These are phyloP conservation scores for Haliaeetus leucogaster DNA, from an alignment of 2,113 vertebrate species.

Conservation along the genomic window DNA sequence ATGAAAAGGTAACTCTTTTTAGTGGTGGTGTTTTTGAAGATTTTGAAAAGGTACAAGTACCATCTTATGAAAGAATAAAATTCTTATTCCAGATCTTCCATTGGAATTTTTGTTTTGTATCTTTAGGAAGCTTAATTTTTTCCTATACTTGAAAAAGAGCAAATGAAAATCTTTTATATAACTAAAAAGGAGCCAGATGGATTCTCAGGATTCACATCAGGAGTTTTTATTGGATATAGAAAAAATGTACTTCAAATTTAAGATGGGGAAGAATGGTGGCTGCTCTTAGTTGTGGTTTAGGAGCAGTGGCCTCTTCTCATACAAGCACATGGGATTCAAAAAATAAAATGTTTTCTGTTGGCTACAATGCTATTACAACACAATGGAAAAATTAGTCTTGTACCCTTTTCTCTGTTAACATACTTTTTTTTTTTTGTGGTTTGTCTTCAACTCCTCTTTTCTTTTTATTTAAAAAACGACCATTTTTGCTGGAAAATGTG, in stretches of 20 bases:
- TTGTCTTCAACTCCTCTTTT: neutral
- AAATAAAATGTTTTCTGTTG: neutral
- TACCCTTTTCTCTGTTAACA: neutral
- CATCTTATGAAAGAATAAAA: neutral
- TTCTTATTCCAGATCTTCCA: neutral
- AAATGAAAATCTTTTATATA: neutral
- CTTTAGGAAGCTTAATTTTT: neutral
- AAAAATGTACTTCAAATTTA: neutral
- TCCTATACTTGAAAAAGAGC: neutral
- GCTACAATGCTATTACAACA: neutral
- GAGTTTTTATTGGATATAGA: neutral
- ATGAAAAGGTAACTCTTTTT: constrained; percentile 87
- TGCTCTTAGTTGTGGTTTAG: neutral
- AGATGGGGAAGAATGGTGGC: neutral
- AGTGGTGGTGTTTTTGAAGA: neutral
- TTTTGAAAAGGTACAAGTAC: neutral
- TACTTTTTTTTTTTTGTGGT: neutral
- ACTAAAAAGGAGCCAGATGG: neutral
- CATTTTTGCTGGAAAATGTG: neutral
- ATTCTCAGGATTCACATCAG: neutral
- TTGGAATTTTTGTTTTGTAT: neutral
- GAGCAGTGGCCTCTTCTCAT: neutral
- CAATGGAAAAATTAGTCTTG: neutral
- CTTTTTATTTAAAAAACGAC: neutral
- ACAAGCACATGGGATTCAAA: neutral